phyloP scores from a whole-genome alignment of 2,113 vertebrate species.

The Raja brachyura region DNA sequence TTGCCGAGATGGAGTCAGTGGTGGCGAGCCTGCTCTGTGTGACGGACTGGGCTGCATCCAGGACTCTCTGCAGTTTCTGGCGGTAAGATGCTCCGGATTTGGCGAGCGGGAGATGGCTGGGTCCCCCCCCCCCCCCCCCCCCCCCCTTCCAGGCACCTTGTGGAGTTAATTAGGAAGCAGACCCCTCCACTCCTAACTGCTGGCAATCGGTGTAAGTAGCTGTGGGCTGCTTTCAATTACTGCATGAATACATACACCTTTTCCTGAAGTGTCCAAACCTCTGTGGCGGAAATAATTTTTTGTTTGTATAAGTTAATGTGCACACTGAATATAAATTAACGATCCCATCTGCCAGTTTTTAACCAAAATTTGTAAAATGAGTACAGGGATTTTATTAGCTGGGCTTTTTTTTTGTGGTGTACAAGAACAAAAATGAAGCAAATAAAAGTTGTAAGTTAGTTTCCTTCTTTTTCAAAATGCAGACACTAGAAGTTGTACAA shows the following conservation, averaged over 20 bases:
- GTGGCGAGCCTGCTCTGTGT: too few species aligned
- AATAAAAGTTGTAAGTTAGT: slow-evolving; percentile 4
- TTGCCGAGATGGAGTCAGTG: too few species aligned
- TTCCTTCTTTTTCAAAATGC: neutral
- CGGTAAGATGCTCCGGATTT: too few species aligned
- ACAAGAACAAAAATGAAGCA: neutral
- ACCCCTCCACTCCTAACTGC: too few species aligned
- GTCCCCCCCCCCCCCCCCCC: too few species aligned
- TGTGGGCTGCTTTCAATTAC: neutral
- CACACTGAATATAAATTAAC: neutral
- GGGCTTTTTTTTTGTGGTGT: neutral
- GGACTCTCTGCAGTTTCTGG: too few species aligned
- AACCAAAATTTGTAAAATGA: neutral
- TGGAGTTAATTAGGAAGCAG: too few species aligned
- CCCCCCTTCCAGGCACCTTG: too few species aligned
- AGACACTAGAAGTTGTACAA: neutral
- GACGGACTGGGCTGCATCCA: too few species aligned
- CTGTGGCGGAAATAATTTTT: neutral
- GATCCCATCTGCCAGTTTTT: neutral
- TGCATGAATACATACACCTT: neutral
- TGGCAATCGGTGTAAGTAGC: neutral
- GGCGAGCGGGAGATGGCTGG: too few species aligned
- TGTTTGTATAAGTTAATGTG: neutral
- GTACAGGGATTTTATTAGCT: neutral
- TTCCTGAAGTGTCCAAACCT: neutral